phyloP scores from a whole-genome alignment of 2,797 vertebrate genomes.

The Acropternis orthonyx region DNA sequence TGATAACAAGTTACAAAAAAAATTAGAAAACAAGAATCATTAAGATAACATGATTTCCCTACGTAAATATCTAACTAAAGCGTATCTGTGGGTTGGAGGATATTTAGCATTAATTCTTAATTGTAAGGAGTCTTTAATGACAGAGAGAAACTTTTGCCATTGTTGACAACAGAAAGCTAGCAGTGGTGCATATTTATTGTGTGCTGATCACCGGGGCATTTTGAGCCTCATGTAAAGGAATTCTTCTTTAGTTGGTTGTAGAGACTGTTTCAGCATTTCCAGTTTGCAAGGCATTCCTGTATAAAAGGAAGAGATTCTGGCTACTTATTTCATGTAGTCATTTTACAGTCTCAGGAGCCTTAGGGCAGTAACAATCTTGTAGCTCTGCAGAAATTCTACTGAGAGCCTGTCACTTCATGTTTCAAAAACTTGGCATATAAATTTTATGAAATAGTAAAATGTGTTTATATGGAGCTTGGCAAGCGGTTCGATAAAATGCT shows the following conservation, averaged over 20 bases:
- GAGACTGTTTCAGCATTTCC: background rate
- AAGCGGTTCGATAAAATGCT: slow-evolving; percentile 11
- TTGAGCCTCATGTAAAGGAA: background rate
- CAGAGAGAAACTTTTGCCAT: background rate
- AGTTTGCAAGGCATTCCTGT: background rate
- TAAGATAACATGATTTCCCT: background rate
- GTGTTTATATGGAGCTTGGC: slow-evolving; percentile 41
- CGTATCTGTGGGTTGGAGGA: background rate
- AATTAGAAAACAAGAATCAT: background rate
- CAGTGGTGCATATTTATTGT: background rate
- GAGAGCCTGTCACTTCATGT: slow-evolving; percentile 26
- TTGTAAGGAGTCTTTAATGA: background rate
- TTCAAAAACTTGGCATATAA: slow-evolving; percentile 27
- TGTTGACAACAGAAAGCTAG: background rate
- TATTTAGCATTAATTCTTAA: background rate
- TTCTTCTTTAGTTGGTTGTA: background rate
- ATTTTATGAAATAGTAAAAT: slow-evolving; percentile 58
- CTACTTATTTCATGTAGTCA: background rate
- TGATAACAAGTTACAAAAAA: background rate
- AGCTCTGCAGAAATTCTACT: background rate
- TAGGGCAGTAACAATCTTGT: background rate
- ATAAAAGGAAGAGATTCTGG: background rate
- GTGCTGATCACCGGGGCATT: background rate
- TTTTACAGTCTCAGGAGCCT: background rate
- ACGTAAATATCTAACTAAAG: background rate